These are phyloP conservation scores for Cephus cinctus DNA, from an alignment of 1,140 invertebrate genomes.

Conservation along the genomic window DNA sequence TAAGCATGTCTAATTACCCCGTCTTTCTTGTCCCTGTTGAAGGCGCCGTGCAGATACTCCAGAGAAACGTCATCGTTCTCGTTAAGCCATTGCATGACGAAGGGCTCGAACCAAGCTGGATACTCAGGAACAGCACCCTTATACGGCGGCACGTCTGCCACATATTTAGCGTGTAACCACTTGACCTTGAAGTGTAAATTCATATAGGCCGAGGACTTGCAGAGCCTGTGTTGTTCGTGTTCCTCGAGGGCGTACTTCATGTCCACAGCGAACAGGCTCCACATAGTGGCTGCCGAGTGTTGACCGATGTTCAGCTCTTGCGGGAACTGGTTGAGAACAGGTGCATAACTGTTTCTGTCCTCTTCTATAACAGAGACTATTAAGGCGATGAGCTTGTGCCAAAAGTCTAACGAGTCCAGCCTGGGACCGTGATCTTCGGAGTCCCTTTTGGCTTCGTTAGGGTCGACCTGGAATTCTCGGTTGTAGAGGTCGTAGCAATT, in stretches of 20 bases:
- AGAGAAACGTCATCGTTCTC: conserved; percentile 99
- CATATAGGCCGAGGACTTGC: conserved; percentile 99
- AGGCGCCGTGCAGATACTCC: conserved; percentile 98
- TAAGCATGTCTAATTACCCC: conserved; percentile 70
- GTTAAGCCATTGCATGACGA: conserved; percentile 99
- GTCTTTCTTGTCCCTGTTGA: conserved; percentile 98
- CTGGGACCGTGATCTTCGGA: conserved; percentile 87
- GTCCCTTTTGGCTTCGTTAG: conserved; percentile 83
- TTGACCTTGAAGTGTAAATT: conserved; percentile 99
- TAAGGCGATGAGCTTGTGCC: conserved; percentile 97
- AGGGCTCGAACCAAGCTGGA: conserved; percentile 99
- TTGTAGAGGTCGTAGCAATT: conserved; percentile 96
- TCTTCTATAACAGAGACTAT: conserved; percentile 99
- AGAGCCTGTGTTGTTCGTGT: conserved; percentile 92
- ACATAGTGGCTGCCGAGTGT: conserved; percentile 96
- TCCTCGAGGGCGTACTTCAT: conserved; percentile 98
- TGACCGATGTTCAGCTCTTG: conserved; percentile 90
- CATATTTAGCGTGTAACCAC: conserved; percentile 98
- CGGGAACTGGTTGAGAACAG: conserved; percentile 97
- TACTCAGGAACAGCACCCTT: conserved; percentile 93
- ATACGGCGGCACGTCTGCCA: conserved; percentile 96
- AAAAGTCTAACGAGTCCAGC: conserved; percentile 93
- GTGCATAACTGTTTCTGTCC: conserved; percentile 96
- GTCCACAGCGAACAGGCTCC: conserved; percentile 95
- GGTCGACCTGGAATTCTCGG: conserved; percentile 90